phyloP scores from a whole-genome alignment of 2,113 vertebrate genomes.

The Daubentonia madagascariensis region DNA sequence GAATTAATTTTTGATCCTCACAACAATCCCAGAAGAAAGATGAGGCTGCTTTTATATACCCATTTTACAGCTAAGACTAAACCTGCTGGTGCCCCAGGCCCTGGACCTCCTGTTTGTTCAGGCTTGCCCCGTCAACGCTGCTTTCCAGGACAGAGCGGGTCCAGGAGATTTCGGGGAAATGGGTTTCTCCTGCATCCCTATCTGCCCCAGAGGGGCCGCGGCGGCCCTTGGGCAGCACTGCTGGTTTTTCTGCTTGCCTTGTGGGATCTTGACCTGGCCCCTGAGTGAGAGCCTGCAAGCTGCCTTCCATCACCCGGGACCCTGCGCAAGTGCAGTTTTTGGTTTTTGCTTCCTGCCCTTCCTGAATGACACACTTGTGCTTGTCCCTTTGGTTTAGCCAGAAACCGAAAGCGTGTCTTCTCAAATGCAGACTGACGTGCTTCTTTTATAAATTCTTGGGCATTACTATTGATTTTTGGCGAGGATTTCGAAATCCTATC shows the following conservation, averaged over 20 bases:
- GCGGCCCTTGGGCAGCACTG: fast-evolving
- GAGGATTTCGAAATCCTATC: conserved; percentile 87
- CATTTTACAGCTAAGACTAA: not conserved
- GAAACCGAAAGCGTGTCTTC: conserved; percentile 80
- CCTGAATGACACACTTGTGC: conserved; percentile 59
- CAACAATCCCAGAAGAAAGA: not conserved
- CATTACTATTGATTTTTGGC: conserved; percentile 91
- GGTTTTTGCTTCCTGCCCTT: not conserved
- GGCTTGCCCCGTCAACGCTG: fast-evolving
- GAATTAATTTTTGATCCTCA: not conserved
- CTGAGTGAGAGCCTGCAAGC: fast-evolving
- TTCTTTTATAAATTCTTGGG: conserved; percentile 88
- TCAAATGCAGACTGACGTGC: conserved; percentile 81
- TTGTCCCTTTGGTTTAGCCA: conserved; percentile 77
- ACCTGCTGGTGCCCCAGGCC: too few relatives aligned
- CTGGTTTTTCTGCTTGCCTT: not conserved
- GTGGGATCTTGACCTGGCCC: not conserved
- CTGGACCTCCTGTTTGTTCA: fast-evolving
- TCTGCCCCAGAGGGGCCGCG: not conserved
- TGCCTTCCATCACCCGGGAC: fast-evolving
- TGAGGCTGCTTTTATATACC: too few relatives aligned
- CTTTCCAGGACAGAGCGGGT: not conserved
- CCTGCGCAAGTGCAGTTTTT: fast-evolving
- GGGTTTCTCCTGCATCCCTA: not conserved
- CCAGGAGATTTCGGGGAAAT: fast-evolving